These are phyloP conservation scores for Colletes gigas DNA, from an alignment of 1,140 invertebrate species.

Conservation along the genomic window DNA sequence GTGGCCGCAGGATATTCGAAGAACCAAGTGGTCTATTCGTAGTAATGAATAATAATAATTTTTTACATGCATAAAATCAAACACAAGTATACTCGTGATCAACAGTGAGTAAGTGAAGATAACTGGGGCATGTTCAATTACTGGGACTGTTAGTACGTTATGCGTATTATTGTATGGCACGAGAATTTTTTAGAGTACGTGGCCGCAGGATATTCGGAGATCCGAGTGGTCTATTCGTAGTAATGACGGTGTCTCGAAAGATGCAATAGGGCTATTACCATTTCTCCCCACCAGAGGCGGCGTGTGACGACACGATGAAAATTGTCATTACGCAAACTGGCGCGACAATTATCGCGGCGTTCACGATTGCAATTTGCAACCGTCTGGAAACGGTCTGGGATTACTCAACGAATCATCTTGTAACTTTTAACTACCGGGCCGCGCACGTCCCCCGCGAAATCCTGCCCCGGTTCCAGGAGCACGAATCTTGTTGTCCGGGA, in stretches of 20 bases:
- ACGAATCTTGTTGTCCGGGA: constrained; percentile 36
- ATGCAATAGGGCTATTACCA: constrained; percentile 76
- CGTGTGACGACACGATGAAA: constrained; percentile 79
- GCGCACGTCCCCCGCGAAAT: constrained; percentile 42
- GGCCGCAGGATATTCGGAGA: constrained; percentile 45
- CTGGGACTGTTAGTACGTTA: too few species aligned
- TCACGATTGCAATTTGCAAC: constrained; percentile 80
- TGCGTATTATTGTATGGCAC: not conserved
- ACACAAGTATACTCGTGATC: too few species aligned
- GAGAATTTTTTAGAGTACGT: constrained; percentile 24
- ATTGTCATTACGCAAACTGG: constrained; percentile 79
- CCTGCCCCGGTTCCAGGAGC: constrained; percentile 29
- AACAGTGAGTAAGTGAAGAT: too few species aligned
- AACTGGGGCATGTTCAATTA: too few species aligned
- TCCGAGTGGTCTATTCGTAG: constrained; percentile 62
- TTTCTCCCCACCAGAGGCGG: constrained; percentile 53
- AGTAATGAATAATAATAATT: constrained; percentile 52
- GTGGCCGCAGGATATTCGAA: constrained; percentile 42
- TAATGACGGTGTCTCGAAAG: constrained; percentile 73
- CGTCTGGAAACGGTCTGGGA: constrained; percentile 79
- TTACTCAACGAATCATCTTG: constrained; percentile 81
- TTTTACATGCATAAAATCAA: too few species aligned
- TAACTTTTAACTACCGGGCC: constrained; percentile 79
- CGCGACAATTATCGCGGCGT: constrained; percentile 80
- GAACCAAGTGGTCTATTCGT: constrained; percentile 62